Percentiles rank a stretch among this genome's conserved stretches.
Conservation (phyloP, 2,113 vertebrate genomes). For the Rhabdomys dilectus region DNA sequence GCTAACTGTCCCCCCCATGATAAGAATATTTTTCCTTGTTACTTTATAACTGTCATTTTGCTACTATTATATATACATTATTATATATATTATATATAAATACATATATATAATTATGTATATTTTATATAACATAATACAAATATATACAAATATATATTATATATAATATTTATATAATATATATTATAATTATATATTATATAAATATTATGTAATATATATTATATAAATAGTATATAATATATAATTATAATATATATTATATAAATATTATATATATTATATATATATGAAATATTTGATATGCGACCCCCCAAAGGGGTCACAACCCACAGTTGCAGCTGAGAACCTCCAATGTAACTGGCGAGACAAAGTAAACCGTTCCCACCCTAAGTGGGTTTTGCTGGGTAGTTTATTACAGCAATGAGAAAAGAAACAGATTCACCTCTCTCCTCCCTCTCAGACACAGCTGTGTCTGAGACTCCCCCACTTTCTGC, state of each 20-base stretch:
- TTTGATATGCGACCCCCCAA: neutral
- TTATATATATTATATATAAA: too few relatives aligned
- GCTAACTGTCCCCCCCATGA: neutral
- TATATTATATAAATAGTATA: too few relatives aligned
- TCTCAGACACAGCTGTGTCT: neutral
- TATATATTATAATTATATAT: too few relatives aligned
- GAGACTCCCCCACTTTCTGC: too few relatives aligned
- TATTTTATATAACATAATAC: too few relatives aligned
- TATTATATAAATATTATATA: too few relatives aligned
- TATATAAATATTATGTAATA: neutral
- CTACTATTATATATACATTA: neutral
- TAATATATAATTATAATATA: too few relatives aligned
- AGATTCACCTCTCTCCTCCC: neutral
- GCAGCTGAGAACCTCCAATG: neutral
- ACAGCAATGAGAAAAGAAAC: neutral
- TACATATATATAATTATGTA: neutral
- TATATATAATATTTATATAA: too few relatives aligned
- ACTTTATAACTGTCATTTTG: neutral
- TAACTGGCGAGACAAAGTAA: neutral
- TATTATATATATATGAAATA: too few relatives aligned
- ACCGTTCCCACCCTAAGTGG: neutral
- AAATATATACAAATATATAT: too few relatives aligned
- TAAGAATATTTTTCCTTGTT: neutral
- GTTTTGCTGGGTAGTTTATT: neutral
- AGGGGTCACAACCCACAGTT: neutral